Evolutionary conservation across 2,797 vertebrate genomes (phyloP).

Genomic region (Rhinoraja longicauda): DNA sequence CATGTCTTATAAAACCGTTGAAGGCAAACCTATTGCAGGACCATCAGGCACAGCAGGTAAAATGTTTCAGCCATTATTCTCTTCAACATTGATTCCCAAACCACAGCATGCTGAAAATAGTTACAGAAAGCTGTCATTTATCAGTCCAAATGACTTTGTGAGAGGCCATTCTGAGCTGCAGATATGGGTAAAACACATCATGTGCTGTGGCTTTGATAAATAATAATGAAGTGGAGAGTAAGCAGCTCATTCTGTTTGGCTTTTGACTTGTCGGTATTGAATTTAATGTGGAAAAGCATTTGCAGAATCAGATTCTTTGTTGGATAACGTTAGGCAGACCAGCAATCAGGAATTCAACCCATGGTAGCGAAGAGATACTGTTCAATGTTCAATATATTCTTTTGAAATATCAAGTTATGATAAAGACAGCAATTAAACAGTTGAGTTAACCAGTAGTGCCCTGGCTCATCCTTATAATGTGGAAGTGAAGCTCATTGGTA

Average conservation of each 20-base stretch:
- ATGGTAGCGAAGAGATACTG: not conserved
- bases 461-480: not conserved
- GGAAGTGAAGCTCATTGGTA: not conserved
- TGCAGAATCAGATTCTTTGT: not conserved
- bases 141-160: not conserved
- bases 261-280: not conserved
- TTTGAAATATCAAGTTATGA: not conserved
- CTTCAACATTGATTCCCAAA: constrained; percentile 19
- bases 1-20: not conserved
- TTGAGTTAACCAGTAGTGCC: not conserved
- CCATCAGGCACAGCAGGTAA: not conserved
- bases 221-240: not conserved
- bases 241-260: not conserved
- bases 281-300: not conserved
- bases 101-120: not conserved
- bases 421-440: not conserved
- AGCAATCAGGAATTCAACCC: not conserved
- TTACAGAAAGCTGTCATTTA: not conserved
- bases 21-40: not conserved
- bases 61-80: not conserved
- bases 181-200: not conserved
- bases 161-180: not conserved
- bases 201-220: not conserved
- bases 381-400: not conserved
- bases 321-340: not conserved